Evolutionary conservation across 1,140 invertebrate species (phyloP), one percentile per base, ranked within the genome.

Genomic region (Phymastichus coffea): DNA sequence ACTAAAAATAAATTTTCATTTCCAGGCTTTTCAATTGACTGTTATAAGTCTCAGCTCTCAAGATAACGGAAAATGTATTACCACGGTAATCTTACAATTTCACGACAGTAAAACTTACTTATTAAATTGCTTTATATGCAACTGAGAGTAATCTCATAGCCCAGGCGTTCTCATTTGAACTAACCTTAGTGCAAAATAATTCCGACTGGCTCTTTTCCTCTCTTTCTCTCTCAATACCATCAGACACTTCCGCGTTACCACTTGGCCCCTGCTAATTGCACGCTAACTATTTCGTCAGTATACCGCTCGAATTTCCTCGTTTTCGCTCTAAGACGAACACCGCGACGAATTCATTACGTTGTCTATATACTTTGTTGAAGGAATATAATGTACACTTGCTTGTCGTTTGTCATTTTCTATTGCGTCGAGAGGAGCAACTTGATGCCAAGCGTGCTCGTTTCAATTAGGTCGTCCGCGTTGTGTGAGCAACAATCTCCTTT

Each of bases 241-340:
- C n/a, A n/a, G n/a, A n/a, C n/a, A n/a, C n/a, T n/a, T n/a, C n/a
- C n/a, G 28, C 22, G 35, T 40, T 28, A 15, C 35, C 4, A 22
- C 22, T 44, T 12, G 15, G 38, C 25, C 37, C 20, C 48, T 12
- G 19, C 47, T 66, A 60, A 66, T 66, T 63, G 47, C 15, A 20
- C 54, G 56, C 52, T 66, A 61, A 57, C 38, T 57, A 56, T 66
- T 63, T 66, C 49, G 51, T 46, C 28, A 52, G 15, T 4, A n/a
- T n/a, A n/a, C 15, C 33, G 8, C 22, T 47, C 41, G 33, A 46
- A 47, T 38, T 38, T 53, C 17, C 10, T n/a, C n/a, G n/a, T n/a
- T n/a, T n/a, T n/a, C n/a, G n/a, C n/a, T n/a, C n/a, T n/a, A n/a
- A n/a, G n/a, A n/a, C n/a, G n/a, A n/a, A n/a, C n/a, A n/a, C n/a